phyloP scores from a whole-genome alignment of 2,797 vertebrate genomes.

The Acipenser ruthenus region DNA sequence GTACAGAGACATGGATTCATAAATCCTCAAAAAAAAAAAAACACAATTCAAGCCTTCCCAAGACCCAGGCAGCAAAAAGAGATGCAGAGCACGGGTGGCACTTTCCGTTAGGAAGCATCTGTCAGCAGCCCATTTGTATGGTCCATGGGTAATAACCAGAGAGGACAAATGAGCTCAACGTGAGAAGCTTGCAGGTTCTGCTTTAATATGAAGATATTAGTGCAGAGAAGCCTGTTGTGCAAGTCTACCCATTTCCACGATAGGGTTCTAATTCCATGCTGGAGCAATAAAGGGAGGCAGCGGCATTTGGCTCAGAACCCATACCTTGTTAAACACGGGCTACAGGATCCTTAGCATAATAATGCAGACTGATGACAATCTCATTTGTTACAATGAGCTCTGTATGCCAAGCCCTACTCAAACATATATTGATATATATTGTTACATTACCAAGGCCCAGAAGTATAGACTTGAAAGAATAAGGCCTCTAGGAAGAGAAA shows the following conservation, averaged over 20 bases:
- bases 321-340: no score
- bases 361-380: no score
- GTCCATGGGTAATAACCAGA: not conserved
- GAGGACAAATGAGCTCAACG: not conserved
- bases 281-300: no score
- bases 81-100: constrained; percentile 9
- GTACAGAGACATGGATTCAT: constrained; percentile 36
- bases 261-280: no score
- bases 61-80: constrained; percentile 29
- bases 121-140: constrained; percentile 8
- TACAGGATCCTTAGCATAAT: no score
- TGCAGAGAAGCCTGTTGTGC: not conserved
- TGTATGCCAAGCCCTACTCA: no score
- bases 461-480: no score
- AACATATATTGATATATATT: no score
- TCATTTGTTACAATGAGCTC: no score
- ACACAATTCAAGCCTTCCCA: constrained; percentile 38
- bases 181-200: not conserved
- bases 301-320: no score
- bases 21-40: constrained; percentile 44
- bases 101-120: constrained; percentile 25
- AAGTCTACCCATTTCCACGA: not conserved
- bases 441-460: no score
- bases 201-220: not conserved
- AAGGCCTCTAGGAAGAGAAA: no score